phyloP scores from a whole-genome alignment of 2,113 vertebrate species.

The Triplophysa rosa region DNA sequence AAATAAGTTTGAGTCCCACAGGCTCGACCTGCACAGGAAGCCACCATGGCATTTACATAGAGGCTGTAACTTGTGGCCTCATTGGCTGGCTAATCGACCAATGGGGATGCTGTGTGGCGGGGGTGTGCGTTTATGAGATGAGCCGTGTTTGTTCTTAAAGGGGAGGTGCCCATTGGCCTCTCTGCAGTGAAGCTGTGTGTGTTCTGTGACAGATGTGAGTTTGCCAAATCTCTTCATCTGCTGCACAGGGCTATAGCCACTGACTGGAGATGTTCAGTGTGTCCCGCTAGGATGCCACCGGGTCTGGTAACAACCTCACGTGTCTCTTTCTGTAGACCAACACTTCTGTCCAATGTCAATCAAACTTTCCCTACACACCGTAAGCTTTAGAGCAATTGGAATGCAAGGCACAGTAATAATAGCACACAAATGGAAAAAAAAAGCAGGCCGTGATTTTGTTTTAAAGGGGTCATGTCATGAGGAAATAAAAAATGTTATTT shows the following conservation, averaged over 20 bases:
- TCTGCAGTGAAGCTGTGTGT: constrained; percentile 71
- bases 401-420: constrained; percentile 18
- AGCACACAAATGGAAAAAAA: too few species aligned
- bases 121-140: constrained; percentile 42
- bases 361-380: constrained; percentile 43
- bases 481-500: too few species aligned
- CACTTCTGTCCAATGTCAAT: constrained; percentile 67
- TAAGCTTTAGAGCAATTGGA: constrained; percentile 39
- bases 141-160: constrained; percentile 41
- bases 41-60: constrained; percentile 57
- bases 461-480: background rate
- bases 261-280: constrained; percentile 85
- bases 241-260: constrained; percentile 87
- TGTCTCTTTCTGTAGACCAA: constrained; percentile 80
- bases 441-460: background rate
- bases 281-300: constrained; percentile 79
- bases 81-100: constrained; percentile 65
- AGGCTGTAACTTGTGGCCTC: constrained; percentile 47
- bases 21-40: constrained; percentile 49
- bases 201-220: constrained; percentile 81
- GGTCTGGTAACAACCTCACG: constrained; percentile 85
- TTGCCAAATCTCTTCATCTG: constrained; percentile 87
- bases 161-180: constrained; percentile 59
- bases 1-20: constrained; percentile 48
- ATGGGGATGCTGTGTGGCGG: constrained; percentile 62